Evolutionary conservation across 2,888 invertebrate species (phyloP).

Genomic region (Margaritifera margaritifera): DNA sequence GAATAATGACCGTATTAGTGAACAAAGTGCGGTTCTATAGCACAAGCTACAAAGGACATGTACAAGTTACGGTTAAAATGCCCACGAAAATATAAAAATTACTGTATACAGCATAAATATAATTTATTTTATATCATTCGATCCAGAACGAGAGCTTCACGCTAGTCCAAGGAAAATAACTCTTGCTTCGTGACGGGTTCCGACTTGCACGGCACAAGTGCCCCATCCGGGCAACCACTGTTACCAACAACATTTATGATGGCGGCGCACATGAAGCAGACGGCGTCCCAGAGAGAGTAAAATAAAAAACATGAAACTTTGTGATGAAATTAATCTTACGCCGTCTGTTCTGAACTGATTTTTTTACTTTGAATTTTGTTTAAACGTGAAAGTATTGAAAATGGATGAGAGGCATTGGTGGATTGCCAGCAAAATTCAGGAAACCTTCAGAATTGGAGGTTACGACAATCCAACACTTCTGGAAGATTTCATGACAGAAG

Average conservation of each 20-base stretch:
- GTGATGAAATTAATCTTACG: not conserved
- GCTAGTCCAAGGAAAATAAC: no score
- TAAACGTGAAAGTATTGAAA: slow-evolving; percentile 8
- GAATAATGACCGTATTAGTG: no score
- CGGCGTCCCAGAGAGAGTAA: slow-evolving; percentile 1
- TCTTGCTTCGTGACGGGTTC: no score
- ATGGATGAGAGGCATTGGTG: slow-evolving; percentile 74
- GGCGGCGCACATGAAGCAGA: slow-evolving; percentile 49
- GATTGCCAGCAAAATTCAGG: slow-evolving; percentile 72
- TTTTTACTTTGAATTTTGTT: not conserved
- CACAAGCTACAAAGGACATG: no score
- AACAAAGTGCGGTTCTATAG: no score
- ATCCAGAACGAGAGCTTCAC: no score
- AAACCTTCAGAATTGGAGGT: slow-evolving; percentile 70
- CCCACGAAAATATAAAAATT: no score
- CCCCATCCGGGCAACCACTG: slow-evolving; percentile 50
- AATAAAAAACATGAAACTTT: not conserved
- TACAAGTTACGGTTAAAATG: no score
- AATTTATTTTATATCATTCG: no score
- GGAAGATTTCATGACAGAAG: slow-evolving; percentile 70
- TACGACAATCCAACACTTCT: slow-evolving; percentile 68
- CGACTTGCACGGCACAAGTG: slow-evolving; percentile 15
- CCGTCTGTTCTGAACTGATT: not conserved
- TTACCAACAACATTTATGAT: slow-evolving; percentile 64
- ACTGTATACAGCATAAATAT: no score